phyloP scores from a whole-genome alignment of 1,140 invertebrate genomes.

The Lepidostoma basale region DNA sequence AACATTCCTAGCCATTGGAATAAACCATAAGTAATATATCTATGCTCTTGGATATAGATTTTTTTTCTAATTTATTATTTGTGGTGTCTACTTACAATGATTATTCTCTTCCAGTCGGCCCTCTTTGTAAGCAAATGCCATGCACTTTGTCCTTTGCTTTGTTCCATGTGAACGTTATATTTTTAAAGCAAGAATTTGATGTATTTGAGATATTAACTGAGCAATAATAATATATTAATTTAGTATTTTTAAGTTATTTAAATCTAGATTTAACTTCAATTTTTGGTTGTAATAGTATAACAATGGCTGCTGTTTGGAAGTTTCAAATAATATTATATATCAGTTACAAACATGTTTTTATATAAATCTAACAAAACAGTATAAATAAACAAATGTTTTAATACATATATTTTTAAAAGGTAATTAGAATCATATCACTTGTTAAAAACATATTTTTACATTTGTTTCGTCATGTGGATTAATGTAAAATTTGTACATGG shows the following conservation, averaged over 20 bases:
- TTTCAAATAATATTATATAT: too few species aligned
- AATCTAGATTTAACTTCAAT: too few species aligned
- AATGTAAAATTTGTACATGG: background rate
- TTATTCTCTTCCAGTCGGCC: background rate
- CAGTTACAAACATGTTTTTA: too few species aligned
- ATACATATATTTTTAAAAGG: background rate
- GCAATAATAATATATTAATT: background rate
- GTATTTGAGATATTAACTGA: background rate
- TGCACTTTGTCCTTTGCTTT: background rate
- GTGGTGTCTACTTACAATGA: background rate
- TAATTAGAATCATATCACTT: background rate
- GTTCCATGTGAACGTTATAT: background rate
- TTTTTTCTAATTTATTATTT: background rate
- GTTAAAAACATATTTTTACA: background rate
- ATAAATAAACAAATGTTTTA: background rate
- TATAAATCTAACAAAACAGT: background rate
- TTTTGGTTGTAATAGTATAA: background rate
- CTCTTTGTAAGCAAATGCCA: background rate
- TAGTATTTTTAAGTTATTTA: background rate
- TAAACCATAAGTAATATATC: too few species aligned
- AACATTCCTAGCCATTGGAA: too few species aligned
- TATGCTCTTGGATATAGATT: too few species aligned
- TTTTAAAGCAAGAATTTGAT: background rate
- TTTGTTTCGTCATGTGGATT: background rate
- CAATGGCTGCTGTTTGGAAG: slow-evolving; percentile 4